Conservation (phyloP, 2,888 invertebrate species). For the Exocentrus adspersus region DNA sequence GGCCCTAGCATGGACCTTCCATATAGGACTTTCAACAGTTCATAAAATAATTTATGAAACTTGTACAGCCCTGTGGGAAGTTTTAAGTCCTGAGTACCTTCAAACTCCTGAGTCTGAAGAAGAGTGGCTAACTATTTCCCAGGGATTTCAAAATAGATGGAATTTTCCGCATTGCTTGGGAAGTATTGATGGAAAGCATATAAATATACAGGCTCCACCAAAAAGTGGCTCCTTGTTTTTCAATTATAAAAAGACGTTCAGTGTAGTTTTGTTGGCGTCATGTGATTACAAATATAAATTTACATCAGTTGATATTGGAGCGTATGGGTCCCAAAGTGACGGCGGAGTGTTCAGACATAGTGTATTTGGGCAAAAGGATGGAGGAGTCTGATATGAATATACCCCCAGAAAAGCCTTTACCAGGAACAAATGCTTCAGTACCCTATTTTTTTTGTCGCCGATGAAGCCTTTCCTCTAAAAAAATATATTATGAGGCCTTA, state of each 20-base stretch:
- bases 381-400: too few relatives aligned
- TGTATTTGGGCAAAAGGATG: neutral
- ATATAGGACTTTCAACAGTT: conserved; percentile 2
- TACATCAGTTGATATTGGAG: conserved; percentile 5
- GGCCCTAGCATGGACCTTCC: neutral
- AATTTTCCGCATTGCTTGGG: conserved; percentile 4
- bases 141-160: neutral
- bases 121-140: neutral
- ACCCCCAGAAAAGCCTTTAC: neutral
- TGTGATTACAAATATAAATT: conserved; percentile 9
- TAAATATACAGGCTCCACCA: conserved; percentile 2
- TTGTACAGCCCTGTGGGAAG: neutral
- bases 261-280: conserved; percentile 4
- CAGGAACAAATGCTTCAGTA: neutral
- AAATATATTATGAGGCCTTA: conserved; percentile 43
- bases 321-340: conserved; percentile 1
- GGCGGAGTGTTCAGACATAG: neutral
- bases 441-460: conserved; percentile 32
- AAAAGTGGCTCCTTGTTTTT: conserved; percentile 7
- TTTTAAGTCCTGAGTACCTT: neutral
- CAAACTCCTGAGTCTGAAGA: neutral
- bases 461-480: conserved; percentile 41
- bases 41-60: conserved; percentile 6
- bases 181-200: neutral
- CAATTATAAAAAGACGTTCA: conserved; percentile 25